Conservation (phyloP, 2,797 vertebrate genomes). For the Phylloscopus collybita region DNA sequence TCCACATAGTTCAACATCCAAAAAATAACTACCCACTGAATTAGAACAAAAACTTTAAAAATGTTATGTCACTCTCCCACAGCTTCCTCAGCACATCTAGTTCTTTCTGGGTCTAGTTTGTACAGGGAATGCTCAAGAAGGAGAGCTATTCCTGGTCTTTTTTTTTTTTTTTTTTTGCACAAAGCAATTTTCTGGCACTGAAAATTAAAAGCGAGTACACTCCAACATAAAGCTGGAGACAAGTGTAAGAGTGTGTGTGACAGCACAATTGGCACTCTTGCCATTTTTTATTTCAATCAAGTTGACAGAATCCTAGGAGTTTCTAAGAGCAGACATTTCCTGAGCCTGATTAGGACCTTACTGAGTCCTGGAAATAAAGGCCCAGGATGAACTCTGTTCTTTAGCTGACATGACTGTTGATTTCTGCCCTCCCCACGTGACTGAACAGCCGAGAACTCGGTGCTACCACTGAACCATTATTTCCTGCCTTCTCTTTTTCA, state of each 20-base stretch:
- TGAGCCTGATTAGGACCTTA: background rate
- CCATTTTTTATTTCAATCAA: background rate
- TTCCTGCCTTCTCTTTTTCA: slow-evolving; percentile 7
- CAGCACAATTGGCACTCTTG: background rate
- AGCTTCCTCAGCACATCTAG: background rate
- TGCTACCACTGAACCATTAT: background rate
- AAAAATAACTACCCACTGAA: background rate
- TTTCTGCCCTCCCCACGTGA: background rate
- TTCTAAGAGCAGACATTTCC: background rate
- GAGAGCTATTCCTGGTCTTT: background rate
- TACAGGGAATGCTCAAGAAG: background rate
- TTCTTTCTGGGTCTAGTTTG: background rate
- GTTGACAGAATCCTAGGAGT: background rate
- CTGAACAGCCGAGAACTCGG: background rate
- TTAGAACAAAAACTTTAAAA: background rate
- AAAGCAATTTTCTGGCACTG: slow-evolving; percentile 3
- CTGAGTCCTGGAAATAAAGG: slow-evolving; percentile 12
- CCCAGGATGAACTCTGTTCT: background rate
- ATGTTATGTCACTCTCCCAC: background rate
- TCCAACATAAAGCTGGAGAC: background rate
- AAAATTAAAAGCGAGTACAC: background rate
- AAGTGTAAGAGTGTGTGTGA: background rate
- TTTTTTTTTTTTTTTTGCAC: background rate
- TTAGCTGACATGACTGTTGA: background rate
- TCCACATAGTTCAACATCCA: background rate